Conservation (phyloP, 2,888 invertebrate genomes). For the Sarcophaga caerulescens region DNA sequence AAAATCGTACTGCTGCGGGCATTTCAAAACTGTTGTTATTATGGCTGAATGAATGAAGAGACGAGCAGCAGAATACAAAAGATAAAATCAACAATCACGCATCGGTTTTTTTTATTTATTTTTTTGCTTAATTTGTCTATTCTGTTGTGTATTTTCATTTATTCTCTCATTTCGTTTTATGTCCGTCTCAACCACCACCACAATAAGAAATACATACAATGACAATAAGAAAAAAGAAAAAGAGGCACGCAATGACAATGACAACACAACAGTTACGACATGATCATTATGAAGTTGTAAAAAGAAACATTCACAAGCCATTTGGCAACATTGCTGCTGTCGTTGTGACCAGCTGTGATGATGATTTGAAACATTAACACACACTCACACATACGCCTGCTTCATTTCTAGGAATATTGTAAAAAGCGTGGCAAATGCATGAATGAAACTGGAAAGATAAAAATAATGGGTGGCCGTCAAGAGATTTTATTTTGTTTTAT, state of each 20-base stretch:
- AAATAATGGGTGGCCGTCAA: background rate
- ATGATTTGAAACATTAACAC: too few species aligned
- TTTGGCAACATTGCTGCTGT: background rate
- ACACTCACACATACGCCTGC: too few species aligned
- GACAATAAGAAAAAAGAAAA: too few species aligned
- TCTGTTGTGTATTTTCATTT: constrained; percentile 4
- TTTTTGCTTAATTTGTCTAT: constrained; percentile 50
- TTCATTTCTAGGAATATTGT: constrained; percentile 11
- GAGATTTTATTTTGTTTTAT: background rate
- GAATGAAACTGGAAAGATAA: constrained; percentile 17
- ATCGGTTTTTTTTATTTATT: background rate
- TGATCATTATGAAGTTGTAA: background rate
- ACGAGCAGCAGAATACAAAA: constrained; percentile 5
- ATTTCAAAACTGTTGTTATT: background rate
- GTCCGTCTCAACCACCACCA: too few species aligned
- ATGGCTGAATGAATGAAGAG: background rate
- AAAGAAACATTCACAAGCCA: background rate
- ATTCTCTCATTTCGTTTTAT: too few species aligned
- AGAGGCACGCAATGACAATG: constrained; percentile 6
- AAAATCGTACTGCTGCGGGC: background rate
- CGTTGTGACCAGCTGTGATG: constrained; percentile 32
- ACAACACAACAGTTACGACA: constrained; percentile 15
- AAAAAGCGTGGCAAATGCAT: constrained; percentile 14
- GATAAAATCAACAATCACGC: constrained; percentile 50
- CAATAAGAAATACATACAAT: constrained; percentile 36